Base-by-base conservation (phyloP, 1,140 invertebrate genomes). In the Drosophila mojavensis region DNA sequence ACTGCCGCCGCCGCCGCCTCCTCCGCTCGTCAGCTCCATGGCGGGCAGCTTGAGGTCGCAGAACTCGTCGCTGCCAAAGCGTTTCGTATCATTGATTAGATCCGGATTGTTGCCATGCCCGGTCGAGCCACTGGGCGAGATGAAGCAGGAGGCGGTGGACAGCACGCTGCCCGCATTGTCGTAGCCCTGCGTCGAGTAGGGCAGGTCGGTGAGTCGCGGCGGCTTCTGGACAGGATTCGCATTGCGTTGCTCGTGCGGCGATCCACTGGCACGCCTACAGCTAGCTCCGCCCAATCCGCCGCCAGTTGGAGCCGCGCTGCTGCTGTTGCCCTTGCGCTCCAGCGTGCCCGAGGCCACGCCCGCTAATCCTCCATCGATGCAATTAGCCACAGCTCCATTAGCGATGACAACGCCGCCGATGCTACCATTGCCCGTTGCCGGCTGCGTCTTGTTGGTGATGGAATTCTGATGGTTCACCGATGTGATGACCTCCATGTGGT, bases 71-170 rank as follows among this genome's bases (percentile, higher is more conserved):
- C 94, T 94, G 13, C 94, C 94, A 28, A 94, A 93, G 10, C 93
- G 91, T 81, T 94, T 94, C 0, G 96, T 96, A 81, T 97, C 96
- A 78, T 96, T 96, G 78, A 97, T 97, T 41, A 97, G 93, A 91
- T 97, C 96, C 5, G 96, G 96, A 90, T 97, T 96, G 65, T 97
- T 96, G 65, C 95, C 95, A 9, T 84, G 84, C 1, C 81, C 81
- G 2, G 95, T 94, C 50, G 95, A 94, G 4, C 95, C 94, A 2
- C 95, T 95, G 20, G 95, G 95, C 11, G 95, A 96, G 1, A 96
- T 95, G 71, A 95, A 96, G 10, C 94, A 94, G 1, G 94, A 93
- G 6, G 93, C 93, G 1, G 93, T 92, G 28, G 94, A 94, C 17
- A 95, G 93, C 5, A 95, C 92, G 76, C 94, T 94, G 9, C 94